Evolutionary conservation across 1,140 invertebrate species (phyloP), one percentile per base, ranked within the genome.

Genomic region (Lucilia sericata): DNA sequence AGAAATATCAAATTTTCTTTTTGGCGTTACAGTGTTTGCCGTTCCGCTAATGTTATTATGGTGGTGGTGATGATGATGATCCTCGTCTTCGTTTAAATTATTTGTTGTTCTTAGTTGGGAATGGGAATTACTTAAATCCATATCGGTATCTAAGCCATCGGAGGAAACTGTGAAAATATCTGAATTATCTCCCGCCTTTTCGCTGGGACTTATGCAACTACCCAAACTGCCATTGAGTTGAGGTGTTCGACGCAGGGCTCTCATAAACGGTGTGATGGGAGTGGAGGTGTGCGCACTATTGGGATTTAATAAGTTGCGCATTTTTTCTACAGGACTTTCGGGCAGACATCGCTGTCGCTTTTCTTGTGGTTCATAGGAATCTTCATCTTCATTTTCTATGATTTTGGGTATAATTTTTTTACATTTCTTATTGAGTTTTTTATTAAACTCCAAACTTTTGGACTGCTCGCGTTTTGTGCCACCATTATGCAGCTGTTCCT

Each of bases 81-180:
- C 12, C 88, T 84, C 17, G 84, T 76, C 47, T 87, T 86, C 74
- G 89, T 86, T 14, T 3, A 10, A 0, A 10, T 42, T 42, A 10
- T 42, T 86, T 5, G 85, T 88, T 9, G 42, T 21, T 19, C 81
- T 30, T 19, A 83, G 70, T 49, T 84, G 84, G 19, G 42, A 49
- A 42, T 85, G 83, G 19, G 81, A 83, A 36, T 90, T 90, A 76
- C 89, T 90, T n/a, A 90, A 49, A 85, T 90, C 89, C 70, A 90
- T 78, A 86, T 91, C 90, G 0, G 90, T 91, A 17, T 91, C 90
- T 55, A 91, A 60, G 0, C 90, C 89, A 86, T 91, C 90, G 0
- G 90, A 91, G 0, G 90, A 91, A 0, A 91, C 90, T 0, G 90
- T 91, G 25, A 91, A 91, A 42, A 91, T 90, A 81, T 91, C 90